phyloP scores from a whole-genome alignment of 2,113 vertebrate genomes.

The Rhipidura dahli region DNA sequence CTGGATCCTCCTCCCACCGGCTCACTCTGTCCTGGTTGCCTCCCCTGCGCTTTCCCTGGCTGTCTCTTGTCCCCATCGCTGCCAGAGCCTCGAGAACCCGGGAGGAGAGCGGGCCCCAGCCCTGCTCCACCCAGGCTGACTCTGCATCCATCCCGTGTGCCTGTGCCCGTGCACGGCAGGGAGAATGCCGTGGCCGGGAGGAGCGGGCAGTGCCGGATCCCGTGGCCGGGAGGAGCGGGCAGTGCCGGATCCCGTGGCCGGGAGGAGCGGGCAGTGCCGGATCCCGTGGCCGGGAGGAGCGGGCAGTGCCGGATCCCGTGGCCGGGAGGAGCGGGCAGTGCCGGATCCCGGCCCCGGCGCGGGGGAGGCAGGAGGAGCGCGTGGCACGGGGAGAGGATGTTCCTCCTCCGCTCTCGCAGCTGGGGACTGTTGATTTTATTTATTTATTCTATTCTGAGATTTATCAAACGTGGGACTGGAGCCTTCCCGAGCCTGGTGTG shows the following conservation, averaged over 20 bases:
- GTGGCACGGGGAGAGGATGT: not conserved
- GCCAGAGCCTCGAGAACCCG: not conserved
- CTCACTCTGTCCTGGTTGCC: not conserved
- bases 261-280: not conserved
- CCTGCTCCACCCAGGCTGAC: fast-evolving
- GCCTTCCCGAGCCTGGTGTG: slow-evolving; percentile 26
- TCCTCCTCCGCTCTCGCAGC: slow-evolving; percentile 31
- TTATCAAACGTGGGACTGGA: slow-evolving; percentile 37
- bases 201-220: not conserved
- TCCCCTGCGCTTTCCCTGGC: fast-evolving
- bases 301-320: no score
- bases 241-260: not conserved
- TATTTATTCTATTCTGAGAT: slow-evolving; percentile 59
- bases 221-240: no score
- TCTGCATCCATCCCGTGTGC: not conserved
- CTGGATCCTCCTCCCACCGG: fast-evolving
- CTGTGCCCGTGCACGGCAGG: fast-evolving
- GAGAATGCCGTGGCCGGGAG: not conserved
- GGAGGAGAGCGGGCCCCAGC: not conserved
- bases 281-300: not conserved
- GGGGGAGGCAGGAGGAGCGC: not conserved
- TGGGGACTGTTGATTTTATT: slow-evolving; percentile 54
- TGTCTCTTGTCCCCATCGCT: not conserved
- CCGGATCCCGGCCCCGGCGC: not conserved
- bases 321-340: not conserved